A percentile compares a stretch with the other conserved stretches of the same genome.
phyloP scores from a whole-genome alignment of 2,797 vertebrate species.

The Sarcophilus harrisii region DNA sequence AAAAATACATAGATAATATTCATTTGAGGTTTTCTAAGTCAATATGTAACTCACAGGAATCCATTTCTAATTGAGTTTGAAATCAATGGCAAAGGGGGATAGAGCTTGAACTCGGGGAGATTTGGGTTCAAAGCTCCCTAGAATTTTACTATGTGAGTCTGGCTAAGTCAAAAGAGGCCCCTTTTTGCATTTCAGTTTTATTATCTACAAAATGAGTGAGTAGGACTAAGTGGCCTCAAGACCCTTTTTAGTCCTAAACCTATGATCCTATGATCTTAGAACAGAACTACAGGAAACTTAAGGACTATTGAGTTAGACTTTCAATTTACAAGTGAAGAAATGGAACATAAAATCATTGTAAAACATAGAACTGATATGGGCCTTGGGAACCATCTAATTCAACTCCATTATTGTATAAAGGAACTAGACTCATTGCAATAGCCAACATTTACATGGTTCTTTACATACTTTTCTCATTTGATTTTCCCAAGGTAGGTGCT shows the following conservation, averaged over 20 bases:
- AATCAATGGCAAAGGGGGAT: background rate
- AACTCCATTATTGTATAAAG: background rate
- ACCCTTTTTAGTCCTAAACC: background rate
- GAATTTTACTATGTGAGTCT: background rate
- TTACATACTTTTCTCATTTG: background rate
- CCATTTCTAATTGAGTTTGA: background rate
- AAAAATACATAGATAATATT: background rate
- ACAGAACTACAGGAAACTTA: background rate
- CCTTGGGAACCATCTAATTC: background rate
- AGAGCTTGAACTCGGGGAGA: background rate
- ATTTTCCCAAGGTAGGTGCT: background rate
- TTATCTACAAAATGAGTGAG: background rate
- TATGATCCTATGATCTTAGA: background rate
- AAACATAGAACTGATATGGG: background rate
- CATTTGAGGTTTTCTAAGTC: background rate
- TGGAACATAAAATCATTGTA: background rate
- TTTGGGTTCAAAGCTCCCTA: background rate
- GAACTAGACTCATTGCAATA: background rate
- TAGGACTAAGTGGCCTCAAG: background rate
- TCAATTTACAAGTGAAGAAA: background rate
- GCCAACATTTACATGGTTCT: background rate
- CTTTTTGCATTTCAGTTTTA: background rate
- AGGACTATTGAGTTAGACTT: background rate
- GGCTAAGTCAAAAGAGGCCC: background rate
- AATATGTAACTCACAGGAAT: background rate